Evolutionary conservation across 2,888 invertebrate species (phyloP).

Genomic region (Tuberolachnus salignus): DNA sequence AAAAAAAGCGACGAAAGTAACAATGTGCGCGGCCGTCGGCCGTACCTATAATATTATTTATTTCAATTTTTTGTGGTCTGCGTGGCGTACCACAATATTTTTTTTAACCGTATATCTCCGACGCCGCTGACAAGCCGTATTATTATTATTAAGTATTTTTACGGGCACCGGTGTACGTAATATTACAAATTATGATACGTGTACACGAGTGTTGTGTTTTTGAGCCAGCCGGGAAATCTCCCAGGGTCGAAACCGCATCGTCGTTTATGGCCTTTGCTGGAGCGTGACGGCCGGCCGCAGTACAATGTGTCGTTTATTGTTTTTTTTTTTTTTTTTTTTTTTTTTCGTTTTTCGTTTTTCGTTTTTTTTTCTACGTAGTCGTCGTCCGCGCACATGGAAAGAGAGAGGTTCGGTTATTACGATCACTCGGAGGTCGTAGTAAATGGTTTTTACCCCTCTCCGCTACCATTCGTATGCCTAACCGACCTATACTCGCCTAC

Average conservation of each 20-base stretch:
- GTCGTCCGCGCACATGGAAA: too few species aligned
- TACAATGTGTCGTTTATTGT: slow-evolving; percentile 22
- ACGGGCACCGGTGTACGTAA: too few species aligned
- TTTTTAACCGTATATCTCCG: too few species aligned
- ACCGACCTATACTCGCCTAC: too few species aligned
- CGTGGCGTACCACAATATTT: not conserved
- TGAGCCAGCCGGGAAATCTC: slow-evolving; percentile 16
- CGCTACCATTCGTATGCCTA: not conserved
- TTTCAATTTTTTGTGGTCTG: slow-evolving; percentile 44
- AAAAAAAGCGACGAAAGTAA: too few species aligned
- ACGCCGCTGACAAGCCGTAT: too few species aligned
- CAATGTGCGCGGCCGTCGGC: too few species aligned
- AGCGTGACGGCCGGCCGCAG: slow-evolving; percentile 12
- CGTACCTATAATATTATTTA: slow-evolving; percentile 38
- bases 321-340: too few species aligned
- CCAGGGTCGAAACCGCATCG: slow-evolving; percentile 33
- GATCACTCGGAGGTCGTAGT: not conserved
- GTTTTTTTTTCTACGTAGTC: not conserved
- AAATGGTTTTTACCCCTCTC: not conserved
- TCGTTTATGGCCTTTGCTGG: slow-evolving; percentile 21
- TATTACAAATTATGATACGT: not conserved
- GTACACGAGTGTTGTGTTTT: not conserved
- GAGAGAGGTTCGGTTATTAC: not conserved
- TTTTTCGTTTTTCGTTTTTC: slow-evolving; percentile 39
- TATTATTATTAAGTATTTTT: too few species aligned